phyloP scores from a whole-genome alignment of 2,797 vertebrate genomes.

The Poeciliopsis presidionis region DNA sequence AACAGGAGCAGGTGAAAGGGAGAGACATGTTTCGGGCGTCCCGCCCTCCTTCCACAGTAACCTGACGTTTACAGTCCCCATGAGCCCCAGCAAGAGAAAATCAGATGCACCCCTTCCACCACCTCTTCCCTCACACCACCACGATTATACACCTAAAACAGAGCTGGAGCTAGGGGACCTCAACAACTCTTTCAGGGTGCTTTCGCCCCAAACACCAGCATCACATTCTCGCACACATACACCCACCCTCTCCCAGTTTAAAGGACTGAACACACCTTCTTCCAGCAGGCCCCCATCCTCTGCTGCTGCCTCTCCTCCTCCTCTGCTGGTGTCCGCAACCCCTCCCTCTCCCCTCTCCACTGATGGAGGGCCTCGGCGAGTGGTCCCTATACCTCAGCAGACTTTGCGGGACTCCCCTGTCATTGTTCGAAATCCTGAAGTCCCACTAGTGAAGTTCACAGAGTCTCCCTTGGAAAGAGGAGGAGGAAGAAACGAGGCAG shows the following conservation, averaged over 20 bases:
- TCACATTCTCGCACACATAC: constrained; percentile 74
- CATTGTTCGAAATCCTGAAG: constrained; percentile 91
- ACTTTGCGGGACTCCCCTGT: constrained; percentile 89
- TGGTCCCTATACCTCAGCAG: constrained; percentile 83
- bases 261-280: constrained; percentile 68
- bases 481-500: constrained; percentile 53
- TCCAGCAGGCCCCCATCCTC: constrained; percentile 78
- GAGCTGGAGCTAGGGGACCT: constrained; percentile 75
- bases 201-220: constrained; percentile 82
- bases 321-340: constrained; percentile 82
- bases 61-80: constrained; percentile 91
- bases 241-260: constrained; percentile 74
- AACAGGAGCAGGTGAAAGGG: constrained; percentile 82
- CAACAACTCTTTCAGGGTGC: constrained; percentile 82
- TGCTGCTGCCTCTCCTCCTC: constrained; percentile 83
- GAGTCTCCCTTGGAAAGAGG: constrained; percentile 77
- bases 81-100: constrained; percentile 90
- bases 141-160: constrained; percentile 85
- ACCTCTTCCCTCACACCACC: constrained; percentile 80
- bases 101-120: constrained; percentile 81
- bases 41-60: constrained; percentile 87
- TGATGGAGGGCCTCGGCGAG: constrained; percentile 82
- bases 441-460: constrained; percentile 83
- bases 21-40: constrained; percentile 84
- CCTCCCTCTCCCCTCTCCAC: constrained; percentile 85